Base-by-base conservation (phyloP, 2,113 vertebrate species). In the Platanista minor region DNA sequence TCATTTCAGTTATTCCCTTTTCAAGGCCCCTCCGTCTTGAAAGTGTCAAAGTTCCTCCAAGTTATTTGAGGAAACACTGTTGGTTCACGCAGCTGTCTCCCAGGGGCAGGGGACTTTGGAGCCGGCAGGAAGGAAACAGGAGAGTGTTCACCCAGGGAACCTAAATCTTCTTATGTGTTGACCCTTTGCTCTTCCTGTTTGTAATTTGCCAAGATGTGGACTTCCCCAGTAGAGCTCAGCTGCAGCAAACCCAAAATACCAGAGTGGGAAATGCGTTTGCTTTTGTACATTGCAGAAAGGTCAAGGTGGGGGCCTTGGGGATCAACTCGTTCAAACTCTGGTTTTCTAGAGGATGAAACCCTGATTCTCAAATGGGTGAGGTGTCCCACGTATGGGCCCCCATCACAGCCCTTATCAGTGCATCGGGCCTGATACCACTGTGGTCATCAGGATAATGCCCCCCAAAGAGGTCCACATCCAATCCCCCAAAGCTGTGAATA, bases 31-130 rank as follows among this genome's bases (percentile, higher is more conserved):
- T 31, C 27, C 7, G 25, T 25, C 62, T 15, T 52, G 52, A 17
- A 18, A 52, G 8, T 5, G 43, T 27, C 49, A 5, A 15, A 0
- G 7, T 27, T 1, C 49, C 69, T 31, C 74, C 8, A 61, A 20
- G 8, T 57, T 46, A 31, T 5, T 15, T 29, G 27, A 71, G 66
- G 18, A 69, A 36, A 43, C 0, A 1, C 0, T 5, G 49, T 9
- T 25, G 29, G 77, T 7, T 33, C 67, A 27, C 1, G 0, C 11
- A 33, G 5, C 0, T 2, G 0, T 29, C n/a, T 14, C 18, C 5
- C 8, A 1, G 8, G 4, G 31, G 18, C 20, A 8, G 54, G 13
- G 9, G 8, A 0, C 5, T 9, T 20, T 64, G 21, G 3, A 36
- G 3, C 5, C 13, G 1, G 14, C 15, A 21, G 39, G 33, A 36